These are phyloP conservation scores for Gnatocerus cornutus DNA, from an alignment of 2,888 invertebrate genomes.

Conservation along the genomic window DNA sequence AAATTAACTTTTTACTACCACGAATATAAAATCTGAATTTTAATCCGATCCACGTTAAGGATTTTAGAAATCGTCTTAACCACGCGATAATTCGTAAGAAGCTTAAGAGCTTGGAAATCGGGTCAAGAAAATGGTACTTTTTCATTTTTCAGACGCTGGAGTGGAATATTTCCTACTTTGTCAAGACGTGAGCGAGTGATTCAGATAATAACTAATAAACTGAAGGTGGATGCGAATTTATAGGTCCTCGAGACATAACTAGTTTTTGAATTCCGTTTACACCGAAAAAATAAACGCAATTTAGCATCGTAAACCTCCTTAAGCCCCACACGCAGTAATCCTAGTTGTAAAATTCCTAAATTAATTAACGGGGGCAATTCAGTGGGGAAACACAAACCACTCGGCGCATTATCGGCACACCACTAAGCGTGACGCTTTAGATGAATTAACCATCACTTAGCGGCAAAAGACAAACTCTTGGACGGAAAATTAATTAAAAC, in stretches of 20 bases:
- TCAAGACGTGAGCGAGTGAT: conserved; percentile 43
- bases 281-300: too few species aligned
- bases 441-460: conserved; percentile 54
- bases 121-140: conserved; percentile 35
- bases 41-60: not conserved
- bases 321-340: conserved; percentile 41
- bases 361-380: conserved; percentile 51
- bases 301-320: too few species aligned
- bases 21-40: not conserved
- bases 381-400: conserved; percentile 48
- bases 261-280: too few species aligned
- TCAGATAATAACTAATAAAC: conserved; percentile 3
- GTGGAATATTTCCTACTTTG: conserved; percentile 53
- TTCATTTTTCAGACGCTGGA: conserved; percentile 32
- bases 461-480: conserved; percentile 49
- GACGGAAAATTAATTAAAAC: conserved; percentile 50
- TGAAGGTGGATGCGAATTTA: conserved; percentile 13
- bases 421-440: conserved; percentile 49
- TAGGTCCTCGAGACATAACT: too few species aligned
- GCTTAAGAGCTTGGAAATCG: conserved; percentile 27
- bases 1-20: not conserved
- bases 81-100: conserved; percentile 15
- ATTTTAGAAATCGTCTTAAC: conserved; percentile 21
- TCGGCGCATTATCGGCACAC: conserved; percentile 51
- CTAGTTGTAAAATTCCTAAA: conserved; percentile 51